A percentile compares a stretch with the other conserved stretches of the same genome.
Conservation (phyloP, 2,797 vertebrate species). For the Orientallactaga sibirica region DNA sequence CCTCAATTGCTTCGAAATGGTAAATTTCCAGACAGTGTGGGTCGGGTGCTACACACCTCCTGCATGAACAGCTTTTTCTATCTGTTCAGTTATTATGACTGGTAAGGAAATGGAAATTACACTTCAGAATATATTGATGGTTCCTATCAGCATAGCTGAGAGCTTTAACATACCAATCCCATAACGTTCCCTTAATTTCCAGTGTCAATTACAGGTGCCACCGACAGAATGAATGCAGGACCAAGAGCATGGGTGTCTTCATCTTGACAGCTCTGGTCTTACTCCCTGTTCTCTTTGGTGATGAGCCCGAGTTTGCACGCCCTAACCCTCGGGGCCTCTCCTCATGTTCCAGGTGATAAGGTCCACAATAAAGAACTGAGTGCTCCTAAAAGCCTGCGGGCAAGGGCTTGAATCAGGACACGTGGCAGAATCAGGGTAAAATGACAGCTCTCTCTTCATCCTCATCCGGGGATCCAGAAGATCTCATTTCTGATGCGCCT, state of each 20-base stretch:
- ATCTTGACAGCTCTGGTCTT: constrained; percentile 45
- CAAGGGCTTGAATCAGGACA: constrained; percentile 4
- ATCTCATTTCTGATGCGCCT: neutral
- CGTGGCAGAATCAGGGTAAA: neutral
- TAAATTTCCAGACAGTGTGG: constrained; percentile 61
- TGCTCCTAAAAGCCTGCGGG: neutral
- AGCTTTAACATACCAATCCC: constrained; percentile 57
- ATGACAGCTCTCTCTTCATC: neutral
- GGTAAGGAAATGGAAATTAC: constrained; percentile 73
- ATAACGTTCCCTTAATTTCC: constrained; percentile 61
- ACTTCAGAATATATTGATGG: constrained; percentile 64
- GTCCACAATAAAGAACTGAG: constrained; percentile 9
- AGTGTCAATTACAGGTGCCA: neutral
- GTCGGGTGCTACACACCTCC: constrained; percentile 50
- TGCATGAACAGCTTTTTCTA: constrained; percentile 74
- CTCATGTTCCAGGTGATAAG: neutral
- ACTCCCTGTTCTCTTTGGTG: neutral
- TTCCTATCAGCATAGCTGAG: constrained; percentile 66
- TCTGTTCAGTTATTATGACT: constrained; percentile 76
- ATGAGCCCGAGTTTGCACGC: constrained; percentile 7
- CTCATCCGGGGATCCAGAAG: neutral
- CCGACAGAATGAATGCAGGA: neutral
- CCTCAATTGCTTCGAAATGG: constrained; percentile 61
- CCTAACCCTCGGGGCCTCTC: neutral
- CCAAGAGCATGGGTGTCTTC: neutral